Percentiles rank a stretch among this genome's conserved stretches.
Evolutionary conservation across 1,140 invertebrate genomes (phyloP).

Genomic region (Cheumatopsyche charites): DNA sequence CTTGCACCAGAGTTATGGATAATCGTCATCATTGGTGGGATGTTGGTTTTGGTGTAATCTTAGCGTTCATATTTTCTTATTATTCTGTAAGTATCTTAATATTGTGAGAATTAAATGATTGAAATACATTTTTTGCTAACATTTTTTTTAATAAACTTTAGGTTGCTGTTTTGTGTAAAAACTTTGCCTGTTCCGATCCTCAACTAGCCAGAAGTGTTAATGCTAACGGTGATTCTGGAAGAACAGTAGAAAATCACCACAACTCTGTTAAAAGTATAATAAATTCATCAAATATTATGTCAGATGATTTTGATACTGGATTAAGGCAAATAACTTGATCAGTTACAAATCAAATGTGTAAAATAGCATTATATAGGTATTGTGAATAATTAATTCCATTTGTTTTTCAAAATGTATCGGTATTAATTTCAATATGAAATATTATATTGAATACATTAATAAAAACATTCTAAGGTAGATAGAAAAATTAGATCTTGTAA

Average conservation of each 20-base stretch:
- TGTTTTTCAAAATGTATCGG: neutral
- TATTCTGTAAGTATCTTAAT: slow-evolving; percentile 26
- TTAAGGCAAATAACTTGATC: slow-evolving; percentile 24
- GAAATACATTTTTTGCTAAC: neutral
- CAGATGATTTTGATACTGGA: slow-evolving; percentile 8
- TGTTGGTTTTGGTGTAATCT: slow-evolving; percentile 65
- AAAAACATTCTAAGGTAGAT: no score
- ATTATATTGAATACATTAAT: no score
- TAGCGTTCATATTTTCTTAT: slow-evolving; percentile 59
- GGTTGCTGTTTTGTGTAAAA: slow-evolving; percentile 16
- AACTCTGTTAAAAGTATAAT: slow-evolving; percentile 2
- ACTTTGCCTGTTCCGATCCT: slow-evolving; percentile 9
- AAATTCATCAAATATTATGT: slow-evolving; percentile 4
- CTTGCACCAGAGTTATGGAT: slow-evolving; percentile 71
- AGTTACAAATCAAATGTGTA: neutral
- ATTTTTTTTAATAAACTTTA: slow-evolving; percentile 19
- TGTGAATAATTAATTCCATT: neutral
- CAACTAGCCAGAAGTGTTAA: slow-evolving; percentile 5
- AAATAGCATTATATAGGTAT: neutral
- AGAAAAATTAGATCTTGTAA: no score
- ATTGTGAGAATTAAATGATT: neutral
- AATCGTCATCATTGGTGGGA: slow-evolving; percentile 80
- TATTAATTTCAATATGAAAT: no score
- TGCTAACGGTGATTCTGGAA: slow-evolving; percentile 1
- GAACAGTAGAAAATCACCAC: slow-evolving; percentile 1